phyloP scores from a whole-genome alignment of 2,888 invertebrate genomes.

The Brenthis ino region DNA sequence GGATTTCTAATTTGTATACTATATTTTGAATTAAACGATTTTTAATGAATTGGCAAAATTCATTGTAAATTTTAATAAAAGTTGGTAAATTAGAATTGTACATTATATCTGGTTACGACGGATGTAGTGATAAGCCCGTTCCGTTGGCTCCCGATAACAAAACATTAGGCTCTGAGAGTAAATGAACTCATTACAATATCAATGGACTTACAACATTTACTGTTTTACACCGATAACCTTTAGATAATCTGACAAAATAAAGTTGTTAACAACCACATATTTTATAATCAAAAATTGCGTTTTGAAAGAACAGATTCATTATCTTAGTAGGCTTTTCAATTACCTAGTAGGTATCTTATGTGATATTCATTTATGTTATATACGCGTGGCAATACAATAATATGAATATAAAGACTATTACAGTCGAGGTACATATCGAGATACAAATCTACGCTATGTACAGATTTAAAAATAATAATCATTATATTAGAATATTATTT shows the following conservation, averaged over 20 bases:
- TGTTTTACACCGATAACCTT: slow-evolving; percentile 57
- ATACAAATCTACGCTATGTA: no score
- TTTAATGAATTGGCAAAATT: slow-evolving; percentile 3
- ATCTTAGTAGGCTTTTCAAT: no score
- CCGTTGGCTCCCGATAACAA: slow-evolving; percentile 68
- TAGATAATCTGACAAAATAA: slow-evolving; percentile 52
- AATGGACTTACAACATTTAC: slow-evolving; percentile 50
- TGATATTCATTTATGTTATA: no score
- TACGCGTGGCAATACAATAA: no score
- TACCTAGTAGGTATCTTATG: no score
- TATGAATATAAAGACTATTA: no score
- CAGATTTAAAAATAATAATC: no score
- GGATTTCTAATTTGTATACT: no score
- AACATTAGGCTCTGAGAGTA: slow-evolving; percentile 65
- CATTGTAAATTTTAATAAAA: slow-evolving; percentile 30
- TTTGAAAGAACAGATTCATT: background rate
- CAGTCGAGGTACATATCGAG: no score
- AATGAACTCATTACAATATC: slow-evolving; percentile 64
- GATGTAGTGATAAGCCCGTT: slow-evolving; percentile 71
- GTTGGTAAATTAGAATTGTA: slow-evolving; percentile 41
- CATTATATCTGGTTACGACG: slow-evolving; percentile 52
- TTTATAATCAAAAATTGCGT: slow-evolving; percentile 13
- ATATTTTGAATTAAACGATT: background rate
- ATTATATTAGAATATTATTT: no score
- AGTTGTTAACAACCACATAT: slow-evolving; percentile 18